phyloP scores from a whole-genome alignment of 2,888 invertebrate genomes.

The Drosophila borborema region DNA sequence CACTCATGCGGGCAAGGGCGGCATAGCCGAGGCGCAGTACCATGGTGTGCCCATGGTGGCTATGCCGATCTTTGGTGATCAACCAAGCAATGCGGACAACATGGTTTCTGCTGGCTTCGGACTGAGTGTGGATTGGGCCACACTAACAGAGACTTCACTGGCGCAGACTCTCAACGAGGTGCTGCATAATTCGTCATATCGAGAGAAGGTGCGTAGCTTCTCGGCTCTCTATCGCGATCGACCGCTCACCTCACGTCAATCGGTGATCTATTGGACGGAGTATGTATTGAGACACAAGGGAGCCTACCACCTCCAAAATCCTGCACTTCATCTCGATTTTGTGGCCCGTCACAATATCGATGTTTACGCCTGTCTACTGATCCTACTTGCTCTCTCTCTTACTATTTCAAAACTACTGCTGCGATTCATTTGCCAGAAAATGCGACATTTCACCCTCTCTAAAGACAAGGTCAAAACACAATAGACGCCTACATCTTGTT shows the following conservation, averaged over 20 bases:
- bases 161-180: slow-evolving; percentile 59
- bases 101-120: slow-evolving; percentile 67
- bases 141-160: slow-evolving; percentile 46
- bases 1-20: slow-evolving; percentile 88
- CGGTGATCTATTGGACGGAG: slow-evolving; percentile 87
- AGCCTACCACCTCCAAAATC: slow-evolving; percentile 86
- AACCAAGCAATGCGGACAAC: slow-evolving; percentile 54
- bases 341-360: slow-evolving; percentile 86
- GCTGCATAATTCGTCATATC: slow-evolving; percentile 61
- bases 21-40: slow-evolving; percentile 87
- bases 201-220: slow-evolving; percentile 81
- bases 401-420: not conserved
- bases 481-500: slow-evolving; percentile 9
- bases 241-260: slow-evolving; percentile 86
- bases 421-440: not conserved
- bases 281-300: slow-evolving; percentile 87
- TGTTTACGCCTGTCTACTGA: slow-evolving; percentile 68
- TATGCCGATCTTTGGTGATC: slow-evolving; percentile 76
- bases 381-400: slow-evolving; percentile 3
- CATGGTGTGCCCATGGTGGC: slow-evolving; percentile 86
- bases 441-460: not conserved
- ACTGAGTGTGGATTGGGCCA: slow-evolving; percentile 38
- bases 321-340: slow-evolving; percentile 85
- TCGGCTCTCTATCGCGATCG: slow-evolving; percentile 86
- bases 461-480: slow-evolving; percentile 39